A percentile compares a stretch with the other conserved stretches of the same genome.
These are phyloP conservation scores for Meganola albula DNA, from an alignment of 2,888 invertebrate species.

Conservation along the genomic window DNA sequence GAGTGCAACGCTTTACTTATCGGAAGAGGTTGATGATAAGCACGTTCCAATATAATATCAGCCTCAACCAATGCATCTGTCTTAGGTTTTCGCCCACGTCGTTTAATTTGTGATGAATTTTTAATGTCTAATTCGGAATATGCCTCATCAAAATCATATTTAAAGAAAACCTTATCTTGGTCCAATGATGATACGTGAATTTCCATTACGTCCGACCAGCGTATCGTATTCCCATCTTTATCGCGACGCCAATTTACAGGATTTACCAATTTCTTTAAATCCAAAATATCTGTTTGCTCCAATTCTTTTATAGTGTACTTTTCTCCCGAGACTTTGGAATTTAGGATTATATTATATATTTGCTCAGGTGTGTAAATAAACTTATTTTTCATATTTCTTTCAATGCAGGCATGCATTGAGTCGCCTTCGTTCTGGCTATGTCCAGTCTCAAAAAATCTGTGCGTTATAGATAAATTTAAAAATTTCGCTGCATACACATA, in stretches of 20 bases:
- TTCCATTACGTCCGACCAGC: slow-evolving; percentile 6
- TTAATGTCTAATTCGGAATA: slow-evolving; percentile 8
- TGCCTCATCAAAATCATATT: slow-evolving; percentile 9
- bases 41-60: slow-evolving; percentile 6
- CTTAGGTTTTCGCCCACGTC: slow-evolving; percentile 13
- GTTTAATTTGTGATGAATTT: slow-evolving; percentile 11
- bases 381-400: slow-evolving; percentile 9
- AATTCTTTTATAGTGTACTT: slow-evolving; percentile 2
- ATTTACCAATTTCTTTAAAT: slow-evolving; percentile 7
- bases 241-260: slow-evolving; percentile 8
- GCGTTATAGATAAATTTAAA: slow-evolving; percentile 9
- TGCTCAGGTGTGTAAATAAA: slow-evolving; percentile 13
- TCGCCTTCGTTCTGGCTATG: slow-evolving; percentile 15
- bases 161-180: slow-evolving; percentile 6
- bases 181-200: slow-evolving; percentile 2
- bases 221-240: slow-evolving; percentile 5
- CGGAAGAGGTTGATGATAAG: slow-evolving; percentile 10
- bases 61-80: slow-evolving; percentile 7
- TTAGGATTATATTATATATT: slow-evolving; percentile 9
- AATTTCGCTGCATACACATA: slow-evolving; percentile 4
- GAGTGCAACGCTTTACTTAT: slow-evolving; percentile 10
- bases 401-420: slow-evolving; percentile 16
- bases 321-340: slow-evolving; percentile 7
- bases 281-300: slow-evolving; percentile 7
- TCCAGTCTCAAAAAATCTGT: slow-evolving; percentile 14